A percentile compares a stretch with the other conserved stretches of the same genome.
phyloP scores from a whole-genome alignment of 2,888 invertebrate species.

The Oscheius sp. region DNA sequence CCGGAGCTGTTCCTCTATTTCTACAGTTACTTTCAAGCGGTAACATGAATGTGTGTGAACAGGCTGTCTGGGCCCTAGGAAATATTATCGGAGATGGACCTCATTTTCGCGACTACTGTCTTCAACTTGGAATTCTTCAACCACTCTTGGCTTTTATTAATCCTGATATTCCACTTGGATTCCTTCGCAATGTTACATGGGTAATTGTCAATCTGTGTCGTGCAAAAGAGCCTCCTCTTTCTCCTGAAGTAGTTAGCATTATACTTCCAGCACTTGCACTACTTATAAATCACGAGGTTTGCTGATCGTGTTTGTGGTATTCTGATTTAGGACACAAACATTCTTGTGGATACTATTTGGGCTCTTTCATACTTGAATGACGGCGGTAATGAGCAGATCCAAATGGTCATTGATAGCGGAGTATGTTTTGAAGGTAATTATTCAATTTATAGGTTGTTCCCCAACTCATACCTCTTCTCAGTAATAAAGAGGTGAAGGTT shows the following conservation, averaged over 20 bases:
- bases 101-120: slow-evolving; percentile 90
- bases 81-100: slow-evolving; percentile 92
- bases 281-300: slow-evolving; percentile 85
- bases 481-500: slow-evolving; percentile 79
- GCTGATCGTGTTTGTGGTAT: background rate
- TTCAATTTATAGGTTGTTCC: slow-evolving; percentile 77
- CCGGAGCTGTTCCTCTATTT: slow-evolving; percentile 94
- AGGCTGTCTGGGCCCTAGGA: slow-evolving; percentile 97
- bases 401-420: slow-evolving; percentile 88
- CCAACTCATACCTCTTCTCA: slow-evolving; percentile 90
- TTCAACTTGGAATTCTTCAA: slow-evolving; percentile 90
- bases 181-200: slow-evolving; percentile 98
- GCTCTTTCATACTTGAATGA: slow-evolving; percentile 96
- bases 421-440: slow-evolving; percentile 15
- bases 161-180: slow-evolving; percentile 92
- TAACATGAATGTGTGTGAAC: slow-evolving; percentile 97
- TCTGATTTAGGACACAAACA: slow-evolving; percentile 82
- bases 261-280: slow-evolving; percentile 91
- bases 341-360: slow-evolving; percentile 97
- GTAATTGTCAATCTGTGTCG: slow-evolving; percentile 94
- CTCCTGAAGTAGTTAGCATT: slow-evolving; percentile 55
- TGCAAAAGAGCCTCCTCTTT: slow-evolving; percentile 35
- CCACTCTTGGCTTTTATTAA: slow-evolving; percentile 93
- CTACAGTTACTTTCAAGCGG: slow-evolving; percentile 88
- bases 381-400: slow-evolving; percentile 95